Base-by-base conservation (phyloP, 1,140 invertebrate species). In the Calephelis virginiensis region DNA sequence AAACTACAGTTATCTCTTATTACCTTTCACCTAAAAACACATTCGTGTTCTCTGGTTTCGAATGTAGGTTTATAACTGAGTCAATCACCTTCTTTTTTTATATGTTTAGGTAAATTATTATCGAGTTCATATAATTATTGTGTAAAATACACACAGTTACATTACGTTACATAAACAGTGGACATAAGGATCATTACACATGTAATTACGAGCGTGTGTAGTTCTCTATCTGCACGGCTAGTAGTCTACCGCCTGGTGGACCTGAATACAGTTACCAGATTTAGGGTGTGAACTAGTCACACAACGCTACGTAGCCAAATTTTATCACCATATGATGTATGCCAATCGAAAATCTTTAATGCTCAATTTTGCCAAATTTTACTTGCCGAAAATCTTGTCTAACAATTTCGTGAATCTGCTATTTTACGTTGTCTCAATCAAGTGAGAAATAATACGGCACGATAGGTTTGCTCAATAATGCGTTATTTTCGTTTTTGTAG, bases 331-430 rank as follows among this genome's bases (percentile, higher is more conserved):
- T 78, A 72, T 85, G 79, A 79, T 78, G 71, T 75, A 88, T 81
- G 85, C 84, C 86, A 88, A 89, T 84, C 72, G 77, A 86, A 87
- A 77, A 81, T 85, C 80, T 87, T 72, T 80, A 83, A 91, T 91
- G 89, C 89, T 91, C 89, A 91, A 91, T 89, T 86, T 89, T 91
- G 89, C 89, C 89, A 91, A 91, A 91, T 89, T 88, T 84, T 83
- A 89, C 86, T 89, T 91, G 89, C 89, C 89, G 85, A 84, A 83
- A 69, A 79, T 89, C 83, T 89, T 89, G 82, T 89, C 83, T 81
- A 81, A 80, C 79, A 71, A 72, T 84, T 83, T 85, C 71, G 73
- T 82, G 70, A 68, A 56, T 75, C 43, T 76, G 63, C 61, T 71
- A 68, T 73, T 72, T 68, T 69, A 68, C 63, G 45, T 65, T 59